Conservation (phyloP, 2,888 invertebrate species). For the Spodoptera picta region DNA sequence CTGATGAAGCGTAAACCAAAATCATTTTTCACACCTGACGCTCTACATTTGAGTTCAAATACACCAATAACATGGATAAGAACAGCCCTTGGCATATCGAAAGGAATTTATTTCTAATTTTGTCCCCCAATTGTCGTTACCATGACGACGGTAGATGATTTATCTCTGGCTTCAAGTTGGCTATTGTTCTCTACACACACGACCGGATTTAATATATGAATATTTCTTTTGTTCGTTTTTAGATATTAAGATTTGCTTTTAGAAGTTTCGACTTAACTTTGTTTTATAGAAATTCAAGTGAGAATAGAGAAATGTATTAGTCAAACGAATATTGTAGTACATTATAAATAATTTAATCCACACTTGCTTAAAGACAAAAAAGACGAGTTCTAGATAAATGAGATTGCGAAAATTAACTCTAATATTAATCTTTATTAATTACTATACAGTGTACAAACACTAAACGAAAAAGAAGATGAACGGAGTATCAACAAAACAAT, state of each 20-base stretch:
- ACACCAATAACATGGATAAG: slow-evolving; percentile 54
- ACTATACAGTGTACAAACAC: no score
- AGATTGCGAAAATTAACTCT: no score
- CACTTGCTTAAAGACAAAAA: no score
- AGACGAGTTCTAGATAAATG: no score
- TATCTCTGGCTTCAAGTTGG: slow-evolving; percentile 54
- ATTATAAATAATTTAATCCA: no score
- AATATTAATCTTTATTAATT: no score
- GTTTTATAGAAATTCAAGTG: slow-evolving; percentile 36
- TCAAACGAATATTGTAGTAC: slow-evolving; percentile 3
- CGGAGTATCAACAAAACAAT: no score
- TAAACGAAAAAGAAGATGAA: no score
- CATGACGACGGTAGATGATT: slow-evolving; percentile 52
- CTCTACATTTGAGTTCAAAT: slow-evolving; percentile 53
- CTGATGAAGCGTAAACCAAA: slow-evolving; percentile 53
- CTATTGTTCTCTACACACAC: slow-evolving; percentile 52
- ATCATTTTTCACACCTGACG: slow-evolving; percentile 59
- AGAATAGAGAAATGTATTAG: slow-evolving; percentile 25
- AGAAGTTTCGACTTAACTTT: slow-evolving; percentile 44
- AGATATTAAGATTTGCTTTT: slow-evolving; percentile 48
- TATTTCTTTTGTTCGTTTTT: slow-evolving; percentile 52
- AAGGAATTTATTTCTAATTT: slow-evolving; percentile 60
- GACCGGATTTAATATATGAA: slow-evolving; percentile 55
- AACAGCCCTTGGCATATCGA: slow-evolving; percentile 54
- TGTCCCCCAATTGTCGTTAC: slow-evolving; percentile 53